These are phyloP conservation scores for Eleutherodactylus coqui DNA, from an alignment of 2,797 vertebrate genomes.

Conservation along the genomic window DNA sequence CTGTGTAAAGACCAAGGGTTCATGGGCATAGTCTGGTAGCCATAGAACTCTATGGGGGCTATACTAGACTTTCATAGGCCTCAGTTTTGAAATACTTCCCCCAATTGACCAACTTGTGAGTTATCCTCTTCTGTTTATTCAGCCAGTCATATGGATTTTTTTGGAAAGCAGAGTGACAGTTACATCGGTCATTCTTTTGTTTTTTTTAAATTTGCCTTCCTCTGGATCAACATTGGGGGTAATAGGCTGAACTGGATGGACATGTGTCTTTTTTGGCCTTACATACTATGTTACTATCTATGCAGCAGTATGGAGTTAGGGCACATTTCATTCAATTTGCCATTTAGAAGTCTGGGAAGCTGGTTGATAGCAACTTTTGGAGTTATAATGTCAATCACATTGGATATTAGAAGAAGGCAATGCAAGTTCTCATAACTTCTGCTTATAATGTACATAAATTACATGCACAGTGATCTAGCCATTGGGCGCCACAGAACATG, in stretches of 20 bases:
- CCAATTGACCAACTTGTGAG: not conserved
- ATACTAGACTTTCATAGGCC: too few species aligned
- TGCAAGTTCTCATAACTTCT: not conserved
- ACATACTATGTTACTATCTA: too few species aligned
- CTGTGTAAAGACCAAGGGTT: not conserved
- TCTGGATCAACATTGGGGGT: too few species aligned
- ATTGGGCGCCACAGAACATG: not conserved
- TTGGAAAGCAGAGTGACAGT: too few species aligned
- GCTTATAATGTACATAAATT: not conserved
- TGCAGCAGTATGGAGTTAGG: too few species aligned
- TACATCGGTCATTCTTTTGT: too few species aligned
- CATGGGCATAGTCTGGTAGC: not conserved
- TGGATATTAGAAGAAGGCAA: not conserved
- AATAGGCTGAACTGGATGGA: too few species aligned
- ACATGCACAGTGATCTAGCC: not conserved
- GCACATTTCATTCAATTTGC: not conserved
- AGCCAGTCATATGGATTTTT: too few species aligned
- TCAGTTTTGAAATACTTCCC: not conserved
- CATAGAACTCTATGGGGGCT: not conserved
- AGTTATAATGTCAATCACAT: not conserved
- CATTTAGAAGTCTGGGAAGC: not conserved
- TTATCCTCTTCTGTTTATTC: too few species aligned
- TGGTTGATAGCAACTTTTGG: too few species aligned
- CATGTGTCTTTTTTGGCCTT: too few species aligned
- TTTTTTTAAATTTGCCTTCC: too few species aligned